phyloP scores from a whole-genome alignment of 2,888 invertebrate genomes.

The Protodeltote pygarga region DNA sequence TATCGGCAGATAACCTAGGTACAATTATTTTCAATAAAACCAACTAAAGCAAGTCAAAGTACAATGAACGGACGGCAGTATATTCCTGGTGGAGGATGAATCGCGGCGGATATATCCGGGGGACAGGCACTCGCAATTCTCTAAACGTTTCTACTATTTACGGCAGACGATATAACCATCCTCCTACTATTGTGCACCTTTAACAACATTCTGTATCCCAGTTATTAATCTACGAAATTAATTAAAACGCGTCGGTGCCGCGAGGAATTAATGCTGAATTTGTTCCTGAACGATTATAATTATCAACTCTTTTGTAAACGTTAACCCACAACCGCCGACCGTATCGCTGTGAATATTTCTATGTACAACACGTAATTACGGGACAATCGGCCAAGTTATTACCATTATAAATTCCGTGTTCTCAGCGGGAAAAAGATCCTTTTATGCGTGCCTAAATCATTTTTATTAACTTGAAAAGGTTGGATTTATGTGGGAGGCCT shows the following conservation, averaged over 20 bases:
- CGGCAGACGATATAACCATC: slow-evolving; percentile 43
- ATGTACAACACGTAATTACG: slow-evolving; percentile 61
- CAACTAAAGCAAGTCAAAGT: slow-evolving; percentile 35
- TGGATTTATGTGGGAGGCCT: slow-evolving; percentile 75
- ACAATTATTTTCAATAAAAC: slow-evolving; percentile 43
- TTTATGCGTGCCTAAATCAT: slow-evolving; percentile 83
- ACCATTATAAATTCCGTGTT: slow-evolving; percentile 78
- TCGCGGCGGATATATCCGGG: slow-evolving; percentile 42
- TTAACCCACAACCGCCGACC: slow-evolving; percentile 13
- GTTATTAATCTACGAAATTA: slow-evolving; percentile 66
- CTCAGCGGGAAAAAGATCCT: slow-evolving; percentile 74
- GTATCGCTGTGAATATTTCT: slow-evolving; percentile 39
- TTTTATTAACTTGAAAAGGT: slow-evolving; percentile 85
- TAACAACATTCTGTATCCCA: slow-evolving; percentile 59
- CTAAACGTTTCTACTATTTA: slow-evolving; percentile 54
- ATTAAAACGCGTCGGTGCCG: slow-evolving; percentile 55
- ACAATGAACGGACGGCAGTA: slow-evolving; percentile 47
- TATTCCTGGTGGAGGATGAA: slow-evolving; percentile 51
- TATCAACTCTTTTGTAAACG: slow-evolving; percentile 38
- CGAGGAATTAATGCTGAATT: slow-evolving; percentile 46
- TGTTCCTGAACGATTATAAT: slow-evolving; percentile 41
- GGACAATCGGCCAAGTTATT: slow-evolving; percentile 73
- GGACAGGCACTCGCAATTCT: slow-evolving; percentile 50
- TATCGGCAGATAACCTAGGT: slow-evolving; percentile 5
- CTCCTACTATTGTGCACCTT: slow-evolving; percentile 63